phyloP scores from a whole-genome alignment of 2,888 invertebrate genomes.

The Ectropis crepuscularia region DNA sequence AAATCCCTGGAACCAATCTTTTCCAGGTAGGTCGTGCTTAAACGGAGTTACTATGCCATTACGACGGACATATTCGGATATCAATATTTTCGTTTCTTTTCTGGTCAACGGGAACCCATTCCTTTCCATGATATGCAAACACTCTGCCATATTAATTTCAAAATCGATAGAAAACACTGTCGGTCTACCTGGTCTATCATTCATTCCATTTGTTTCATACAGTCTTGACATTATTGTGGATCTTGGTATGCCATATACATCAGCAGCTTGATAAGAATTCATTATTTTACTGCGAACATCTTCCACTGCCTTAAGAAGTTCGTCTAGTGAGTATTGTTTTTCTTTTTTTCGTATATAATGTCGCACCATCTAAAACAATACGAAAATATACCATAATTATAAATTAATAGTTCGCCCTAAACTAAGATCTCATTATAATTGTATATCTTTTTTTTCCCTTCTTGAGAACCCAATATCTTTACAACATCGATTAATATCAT shows the following conservation, averaged over 20 bases:
- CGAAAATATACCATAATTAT: slow-evolving; percentile 3
- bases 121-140: slow-evolving; percentile 35
- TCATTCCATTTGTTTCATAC: background rate
- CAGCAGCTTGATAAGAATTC: slow-evolving; percentile 19
- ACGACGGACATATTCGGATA: slow-evolving; percentile 43
- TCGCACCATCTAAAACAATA: slow-evolving; percentile 18
- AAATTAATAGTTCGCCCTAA: no score
- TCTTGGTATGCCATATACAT: slow-evolving; percentile 19
- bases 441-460: no score
- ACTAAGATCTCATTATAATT: no score
- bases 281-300: slow-evolving; percentile 18
- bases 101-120: slow-evolving; percentile 48
- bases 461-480: no score
- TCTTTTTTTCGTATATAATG: slow-evolving; percentile 16
- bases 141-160: slow-evolving; percentile 5
- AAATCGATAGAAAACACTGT: slow-evolving; percentile 13
- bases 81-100: slow-evolving; percentile 45
- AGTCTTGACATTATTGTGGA: slow-evolving; percentile 20
- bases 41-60: slow-evolving; percentile 48
- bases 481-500: no score
- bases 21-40: slow-evolving; percentile 45
- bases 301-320: slow-evolving; percentile 16
- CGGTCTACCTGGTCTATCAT: slow-evolving; percentile 15
- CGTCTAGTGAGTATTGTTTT: slow-evolving; percentile 11
- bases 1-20: slow-evolving; percentile 47